Percentiles rank a stretch among this genome's conserved stretches.
These are phyloP conservation scores for Channa argus DNA, from an alignment of 2,113 vertebrate species.

Conservation along the genomic window DNA sequence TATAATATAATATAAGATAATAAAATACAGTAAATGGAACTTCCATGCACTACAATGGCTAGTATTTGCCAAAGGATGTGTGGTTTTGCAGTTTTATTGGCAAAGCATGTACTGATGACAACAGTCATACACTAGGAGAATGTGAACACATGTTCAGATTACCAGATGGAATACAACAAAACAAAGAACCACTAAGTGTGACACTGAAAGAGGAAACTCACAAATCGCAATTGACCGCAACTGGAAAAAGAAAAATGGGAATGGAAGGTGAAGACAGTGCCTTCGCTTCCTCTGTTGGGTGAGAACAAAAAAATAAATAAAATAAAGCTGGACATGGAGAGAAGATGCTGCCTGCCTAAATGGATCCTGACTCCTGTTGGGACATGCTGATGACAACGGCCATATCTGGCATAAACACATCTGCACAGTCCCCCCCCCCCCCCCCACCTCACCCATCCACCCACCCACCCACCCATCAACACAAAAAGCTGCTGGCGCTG, in stretches of 20 bases:
- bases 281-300: neutral
- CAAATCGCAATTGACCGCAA: neutral
- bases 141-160: slow-evolving; percentile 21
- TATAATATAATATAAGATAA: slow-evolving; percentile 23
- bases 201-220: slow-evolving; percentile 11
- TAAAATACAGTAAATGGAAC: neutral
- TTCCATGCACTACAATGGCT: too few relatives aligned
- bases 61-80: too few relatives aligned
- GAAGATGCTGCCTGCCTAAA: slow-evolving; percentile 23
- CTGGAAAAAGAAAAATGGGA: neutral
- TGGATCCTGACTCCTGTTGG: slow-evolving; percentile 35
- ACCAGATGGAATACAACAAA: neutral
- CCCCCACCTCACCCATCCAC: too few relatives aligned
- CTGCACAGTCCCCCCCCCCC: slow-evolving; percentile 12
- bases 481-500: slow-evolving; percentile 18
- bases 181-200: slow-evolving; percentile 5
- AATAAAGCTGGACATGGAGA: neutral
- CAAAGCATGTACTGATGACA: slow-evolving; percentile 18
- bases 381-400: slow-evolving; percentile 23
- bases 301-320: slow-evolving; percentile 4
- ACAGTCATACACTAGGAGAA: slow-evolving; percentile 16
- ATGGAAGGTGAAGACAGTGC: neutral
- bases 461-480: slow-evolving; percentile 13
- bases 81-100: neutral
- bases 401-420: slow-evolving; percentile 32